Conservation (phyloP, 1,140 invertebrate species). For the Psilanteris sp. region DNA sequence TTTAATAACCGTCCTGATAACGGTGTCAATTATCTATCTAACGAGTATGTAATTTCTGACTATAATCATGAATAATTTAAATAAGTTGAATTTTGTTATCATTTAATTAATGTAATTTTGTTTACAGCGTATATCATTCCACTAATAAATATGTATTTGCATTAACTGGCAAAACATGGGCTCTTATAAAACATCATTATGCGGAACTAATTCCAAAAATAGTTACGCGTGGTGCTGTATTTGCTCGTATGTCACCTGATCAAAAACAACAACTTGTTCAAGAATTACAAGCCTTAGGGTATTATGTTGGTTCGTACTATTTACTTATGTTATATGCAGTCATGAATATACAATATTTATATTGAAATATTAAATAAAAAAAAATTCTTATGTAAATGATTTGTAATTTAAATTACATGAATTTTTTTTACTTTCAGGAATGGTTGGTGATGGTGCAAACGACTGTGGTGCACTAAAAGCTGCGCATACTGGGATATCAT, state of each 20-base stretch:
- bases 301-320: constrained; percentile 84
- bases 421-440: constrained; percentile 80
- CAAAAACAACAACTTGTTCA: constrained; percentile 96
- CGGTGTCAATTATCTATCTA: constrained; percentile 73
- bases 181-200: constrained; percentile 84
- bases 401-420: too few species aligned
- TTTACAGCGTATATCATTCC: constrained; percentile 71
- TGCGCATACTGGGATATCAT: constrained; percentile 95
- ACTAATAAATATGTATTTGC: constrained; percentile 83
- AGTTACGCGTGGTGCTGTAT: constrained; percentile 89
- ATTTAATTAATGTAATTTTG: too few species aligned
- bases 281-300: constrained; percentile 89
- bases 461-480: constrained; percentile 96
- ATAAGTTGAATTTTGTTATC: too few species aligned
- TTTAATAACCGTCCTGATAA: constrained; percentile 69
- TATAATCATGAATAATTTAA: too few species aligned
- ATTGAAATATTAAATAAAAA: too few species aligned
- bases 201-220: constrained; percentile 86
- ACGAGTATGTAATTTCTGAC: constrained; percentile 75
- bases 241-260: constrained; percentile 96
- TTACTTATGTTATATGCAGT: constrained; percentile 1
- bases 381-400: too few species aligned
- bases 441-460: constrained; percentile 96
- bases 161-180: constrained; percentile 87
- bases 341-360: neutral